These are phyloP conservation scores for Kradibia gibbosae DNA, from an alignment of 1,140 invertebrate species.

Conservation along the genomic window DNA sequence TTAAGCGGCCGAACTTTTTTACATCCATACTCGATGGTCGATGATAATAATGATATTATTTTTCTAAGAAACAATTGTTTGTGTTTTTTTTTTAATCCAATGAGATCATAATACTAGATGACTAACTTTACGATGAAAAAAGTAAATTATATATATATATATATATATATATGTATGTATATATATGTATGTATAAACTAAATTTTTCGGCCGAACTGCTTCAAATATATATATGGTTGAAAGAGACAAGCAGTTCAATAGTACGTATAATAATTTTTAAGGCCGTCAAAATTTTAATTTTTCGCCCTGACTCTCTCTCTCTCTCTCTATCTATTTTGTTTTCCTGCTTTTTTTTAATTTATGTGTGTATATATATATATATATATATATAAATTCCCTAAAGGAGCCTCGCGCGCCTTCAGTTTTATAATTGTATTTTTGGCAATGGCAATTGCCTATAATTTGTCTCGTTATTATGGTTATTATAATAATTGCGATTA, in stretches of 20 bases:
- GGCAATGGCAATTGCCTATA: background rate
- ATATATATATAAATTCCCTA: background rate
- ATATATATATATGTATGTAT: background rate
- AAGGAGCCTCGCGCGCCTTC: background rate
- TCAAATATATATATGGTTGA: conserved; percentile 21
- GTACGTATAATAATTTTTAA: conserved; percentile 50
- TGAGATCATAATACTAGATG: conserved; percentile 65
- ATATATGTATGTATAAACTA: conserved; percentile 23
- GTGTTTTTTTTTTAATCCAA: conserved; percentile 50
- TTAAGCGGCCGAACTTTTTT: conserved; percentile 54
- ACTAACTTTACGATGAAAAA: conserved; percentile 50
- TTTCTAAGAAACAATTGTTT: conserved; percentile 57
- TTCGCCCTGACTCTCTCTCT: background rate
- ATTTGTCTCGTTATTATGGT: background rate
- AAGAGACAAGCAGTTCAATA: conserved; percentile 39
- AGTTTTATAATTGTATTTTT: conserved; percentile 23
- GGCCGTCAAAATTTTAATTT: conserved; percentile 46
- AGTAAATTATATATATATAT: conserved; percentile 41
- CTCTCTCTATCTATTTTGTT: background rate
- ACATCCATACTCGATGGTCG: conserved; percentile 57
- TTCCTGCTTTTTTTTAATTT: background rate
- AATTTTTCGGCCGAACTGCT: conserved; percentile 54
- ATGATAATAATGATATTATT: conserved; percentile 50
- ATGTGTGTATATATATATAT: too few relatives aligned
- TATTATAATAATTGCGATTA: too few relatives aligned